These are phyloP conservation scores for Sminthurides aquaticus DNA, from an alignment of 2,888 invertebrate genomes.

Conservation along the genomic window DNA sequence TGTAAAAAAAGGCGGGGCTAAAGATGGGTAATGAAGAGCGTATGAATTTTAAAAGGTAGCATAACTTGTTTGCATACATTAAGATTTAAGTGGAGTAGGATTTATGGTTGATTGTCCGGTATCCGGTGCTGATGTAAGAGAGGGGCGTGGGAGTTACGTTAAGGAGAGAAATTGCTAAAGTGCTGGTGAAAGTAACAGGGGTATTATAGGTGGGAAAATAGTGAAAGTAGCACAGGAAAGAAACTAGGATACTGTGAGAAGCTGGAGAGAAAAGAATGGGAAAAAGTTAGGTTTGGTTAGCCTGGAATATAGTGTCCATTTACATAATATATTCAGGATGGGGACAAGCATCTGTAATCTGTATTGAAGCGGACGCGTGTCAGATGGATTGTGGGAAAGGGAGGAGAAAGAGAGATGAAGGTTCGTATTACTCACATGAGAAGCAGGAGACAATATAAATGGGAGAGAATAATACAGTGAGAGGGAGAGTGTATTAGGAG, in stretches of 20 bases:
- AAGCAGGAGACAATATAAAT: not conserved
- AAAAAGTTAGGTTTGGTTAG: not conserved
- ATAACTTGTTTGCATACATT: not conserved
- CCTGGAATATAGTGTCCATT: conserved; percentile 18
- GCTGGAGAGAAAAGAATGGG: not conserved
- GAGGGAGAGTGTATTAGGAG: not conserved
- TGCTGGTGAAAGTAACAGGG: too few species aligned
- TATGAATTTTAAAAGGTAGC: not conserved
- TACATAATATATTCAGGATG: conserved; percentile 19
- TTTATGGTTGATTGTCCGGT: not conserved
- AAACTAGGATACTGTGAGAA: too few species aligned
- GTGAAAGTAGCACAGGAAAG: too few species aligned
- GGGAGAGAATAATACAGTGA: not conserved
- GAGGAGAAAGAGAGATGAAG: not conserved
- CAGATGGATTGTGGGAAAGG: not conserved
- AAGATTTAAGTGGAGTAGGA: not conserved
- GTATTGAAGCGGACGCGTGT: not conserved
- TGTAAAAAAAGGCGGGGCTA: too few species aligned
- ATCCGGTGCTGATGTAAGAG: too few species aligned
- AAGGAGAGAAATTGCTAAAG: too few species aligned
- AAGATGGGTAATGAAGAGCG: not conserved
- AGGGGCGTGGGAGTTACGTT: too few species aligned
- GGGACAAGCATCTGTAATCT: conserved; percentile 1
- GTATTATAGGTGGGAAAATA: too few species aligned
- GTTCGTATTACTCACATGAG: not conserved